phyloP scores from a whole-genome alignment of 2,797 vertebrate species.

The Hoplostethus atlanticus region DNA sequence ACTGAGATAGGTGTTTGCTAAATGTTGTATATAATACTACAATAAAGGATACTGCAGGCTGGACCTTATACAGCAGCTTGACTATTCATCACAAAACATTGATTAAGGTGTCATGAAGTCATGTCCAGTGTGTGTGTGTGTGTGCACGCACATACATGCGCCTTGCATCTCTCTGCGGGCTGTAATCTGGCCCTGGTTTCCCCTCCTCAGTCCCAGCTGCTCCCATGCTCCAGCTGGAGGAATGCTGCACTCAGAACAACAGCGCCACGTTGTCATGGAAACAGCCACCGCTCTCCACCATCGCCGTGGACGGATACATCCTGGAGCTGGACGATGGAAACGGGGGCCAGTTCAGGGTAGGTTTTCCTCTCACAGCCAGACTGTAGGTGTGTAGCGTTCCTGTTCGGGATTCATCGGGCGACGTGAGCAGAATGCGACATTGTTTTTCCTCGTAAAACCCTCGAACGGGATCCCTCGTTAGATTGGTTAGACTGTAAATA shows the following conservation, averaged over 20 bases:
- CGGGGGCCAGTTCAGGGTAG: conserved; percentile 95
- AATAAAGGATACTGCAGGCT: too few relatives aligned
- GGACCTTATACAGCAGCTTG: too few relatives aligned
- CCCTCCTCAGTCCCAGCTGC: conserved; percentile 92
- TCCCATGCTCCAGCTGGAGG: conserved; percentile 97
- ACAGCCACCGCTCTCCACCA: conserved; percentile 94
- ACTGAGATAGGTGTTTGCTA: neutral
- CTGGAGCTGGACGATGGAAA: conserved; percentile 97
- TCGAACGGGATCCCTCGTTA: neutral
- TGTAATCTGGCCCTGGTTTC: conserved; percentile 62
- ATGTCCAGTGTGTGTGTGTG: conserved; percentile 10
- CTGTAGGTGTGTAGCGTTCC: neutral
- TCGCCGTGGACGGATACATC: conserved; percentile 97
- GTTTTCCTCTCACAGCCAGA: conserved; percentile 16
- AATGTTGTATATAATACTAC: neutral
- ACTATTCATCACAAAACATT: conserved; percentile 6
- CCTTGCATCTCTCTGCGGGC: conserved; percentile 20
- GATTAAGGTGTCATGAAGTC: conserved; percentile 8
- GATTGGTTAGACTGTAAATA: conserved; percentile 25
- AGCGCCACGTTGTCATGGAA: conserved; percentile 99
- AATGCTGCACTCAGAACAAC: conserved; percentile 98
- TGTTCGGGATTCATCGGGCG: neutral
- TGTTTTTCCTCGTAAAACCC: conserved; percentile 5
- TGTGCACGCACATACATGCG: neutral
- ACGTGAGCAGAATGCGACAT: neutral